phyloP scores from a whole-genome alignment of 2,888 invertebrate species.

The Pachliopta kotzebuea region DNA sequence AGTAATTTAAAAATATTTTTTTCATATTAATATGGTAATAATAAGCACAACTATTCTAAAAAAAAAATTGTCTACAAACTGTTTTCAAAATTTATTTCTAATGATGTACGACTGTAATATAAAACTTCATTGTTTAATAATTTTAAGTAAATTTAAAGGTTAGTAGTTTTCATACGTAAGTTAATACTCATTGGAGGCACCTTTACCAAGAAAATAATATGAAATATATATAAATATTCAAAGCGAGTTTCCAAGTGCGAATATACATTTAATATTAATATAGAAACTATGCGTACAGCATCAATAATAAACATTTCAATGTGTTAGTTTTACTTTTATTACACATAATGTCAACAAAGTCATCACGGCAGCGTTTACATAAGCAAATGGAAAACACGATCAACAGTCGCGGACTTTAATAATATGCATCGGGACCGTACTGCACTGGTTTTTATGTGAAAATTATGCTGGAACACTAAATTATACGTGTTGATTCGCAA shows the following conservation, averaged over 20 bases:
- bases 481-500: constrained; percentile 15
- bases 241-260: background rate
- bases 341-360: constrained; percentile 23
- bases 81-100: too few species aligned
- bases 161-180: too few species aligned
- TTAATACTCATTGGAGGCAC: too few species aligned
- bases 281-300: constrained; percentile 2
- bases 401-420: constrained; percentile 10
- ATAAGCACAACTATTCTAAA: too few species aligned
- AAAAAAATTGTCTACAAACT: too few species aligned
- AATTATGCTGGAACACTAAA: constrained; percentile 27
- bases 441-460: constrained; percentile 22
- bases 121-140: too few species aligned
- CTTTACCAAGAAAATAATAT: too few species aligned
- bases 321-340: constrained; percentile 22
- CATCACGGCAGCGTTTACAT: constrained; percentile 8
- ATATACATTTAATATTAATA: constrained; percentile 9
- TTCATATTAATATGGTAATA: too few species aligned
- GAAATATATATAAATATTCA: background rate
- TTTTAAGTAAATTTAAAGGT: too few species aligned
- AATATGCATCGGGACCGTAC: constrained; percentile 22
- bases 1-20: too few species aligned
- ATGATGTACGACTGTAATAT: too few species aligned
- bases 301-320: constrained; percentile 9
- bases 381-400: constrained; percentile 17